A percentile compares a stretch with the other conserved stretches of the same genome.
phyloP scores from a whole-genome alignment of 2,888 invertebrate species.

The Pseudeuparius sepicola region DNA sequence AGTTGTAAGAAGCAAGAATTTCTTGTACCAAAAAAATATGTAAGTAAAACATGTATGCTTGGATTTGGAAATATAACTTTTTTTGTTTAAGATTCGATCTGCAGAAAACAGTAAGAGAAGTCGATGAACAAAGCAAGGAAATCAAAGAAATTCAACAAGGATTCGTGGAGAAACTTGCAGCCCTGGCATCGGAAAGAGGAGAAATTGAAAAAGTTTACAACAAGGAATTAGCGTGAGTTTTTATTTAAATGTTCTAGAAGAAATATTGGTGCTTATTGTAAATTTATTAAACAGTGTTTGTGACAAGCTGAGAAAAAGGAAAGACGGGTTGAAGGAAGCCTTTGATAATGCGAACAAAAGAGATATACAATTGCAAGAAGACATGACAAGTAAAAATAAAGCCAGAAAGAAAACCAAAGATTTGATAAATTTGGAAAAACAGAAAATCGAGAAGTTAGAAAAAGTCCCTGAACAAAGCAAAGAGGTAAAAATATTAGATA shows the following conservation, averaged over 20 bases:
- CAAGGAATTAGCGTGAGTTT: constrained; percentile 27
- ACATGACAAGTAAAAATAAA: constrained; percentile 57
- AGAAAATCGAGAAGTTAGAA: constrained; percentile 55
- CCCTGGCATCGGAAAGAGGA: constrained; percentile 42
- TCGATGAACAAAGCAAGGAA: constrained; percentile 46
- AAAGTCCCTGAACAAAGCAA: constrained; percentile 64
- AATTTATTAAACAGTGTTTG: constrained; percentile 32
- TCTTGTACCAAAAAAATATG: constrained; percentile 60
- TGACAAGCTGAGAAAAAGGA: constrained; percentile 38
- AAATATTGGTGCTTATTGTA: too few relatives aligned
- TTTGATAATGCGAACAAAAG: constrained; percentile 55
- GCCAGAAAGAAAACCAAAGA: constrained; percentile 66
- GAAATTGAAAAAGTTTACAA: constrained; percentile 38
- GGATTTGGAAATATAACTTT: constrained; percentile 5
- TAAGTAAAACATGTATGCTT: constrained; percentile 35
- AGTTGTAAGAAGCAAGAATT: constrained; percentile 56
- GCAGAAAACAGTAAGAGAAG: constrained; percentile 43
- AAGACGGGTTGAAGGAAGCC: constrained; percentile 38
- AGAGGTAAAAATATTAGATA: constrained; percentile 46
- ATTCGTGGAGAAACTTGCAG: constrained; percentile 47
- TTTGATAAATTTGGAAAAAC: constrained; percentile 53
- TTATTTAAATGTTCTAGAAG: too few relatives aligned
- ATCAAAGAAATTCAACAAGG: constrained; percentile 52
- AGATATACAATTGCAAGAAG: constrained; percentile 54
- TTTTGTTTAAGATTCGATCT: constrained; percentile 42